phyloP scores from a whole-genome alignment of 1,140 invertebrate species.

The Himalopsyche phryganea region DNA sequence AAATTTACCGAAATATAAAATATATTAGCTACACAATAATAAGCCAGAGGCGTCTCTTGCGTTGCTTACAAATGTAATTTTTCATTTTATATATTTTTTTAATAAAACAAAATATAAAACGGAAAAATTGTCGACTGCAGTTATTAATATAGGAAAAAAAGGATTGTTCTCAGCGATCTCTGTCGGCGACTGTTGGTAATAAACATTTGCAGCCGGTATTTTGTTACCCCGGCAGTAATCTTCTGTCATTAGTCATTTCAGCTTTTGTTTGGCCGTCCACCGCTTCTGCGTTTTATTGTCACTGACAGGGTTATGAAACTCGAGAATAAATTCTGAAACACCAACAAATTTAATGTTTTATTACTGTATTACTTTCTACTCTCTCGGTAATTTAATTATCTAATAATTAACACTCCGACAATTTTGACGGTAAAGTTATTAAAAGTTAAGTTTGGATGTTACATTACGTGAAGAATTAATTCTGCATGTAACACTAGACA shows the following conservation, averaged over 20 bases:
- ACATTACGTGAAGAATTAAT: too few species aligned
- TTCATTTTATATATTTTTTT: too few species aligned
- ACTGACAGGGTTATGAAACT: slow-evolving; percentile 25
- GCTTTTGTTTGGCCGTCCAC: slow-evolving; percentile 26
- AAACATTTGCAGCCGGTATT: slow-evolving; percentile 25
- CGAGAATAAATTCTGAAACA: slow-evolving; percentile 8
- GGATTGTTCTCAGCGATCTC: slow-evolving; percentile 24
- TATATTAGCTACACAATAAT: too few species aligned
- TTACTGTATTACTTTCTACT: slow-evolving; percentile 2
- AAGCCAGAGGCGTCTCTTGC: too few species aligned
- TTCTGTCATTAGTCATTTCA: slow-evolving; percentile 33
- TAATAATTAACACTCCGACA: not conserved
- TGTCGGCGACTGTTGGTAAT: slow-evolving; percentile 29
- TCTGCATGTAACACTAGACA: too few species aligned
- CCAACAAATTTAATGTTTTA: slow-evolving; percentile 3
- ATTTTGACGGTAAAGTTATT: not conserved
- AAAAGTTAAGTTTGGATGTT: too few species aligned
- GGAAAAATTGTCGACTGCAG: slow-evolving; percentile 8
- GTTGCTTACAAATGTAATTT: too few species aligned
- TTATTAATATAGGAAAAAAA: slow-evolving; percentile 22
- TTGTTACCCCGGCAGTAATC: slow-evolving; percentile 21
- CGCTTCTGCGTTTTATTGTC: slow-evolving; percentile 32
- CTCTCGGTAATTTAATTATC: slow-evolving; percentile 20
- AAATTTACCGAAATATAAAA: too few species aligned
- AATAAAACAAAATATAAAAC: slow-evolving; percentile 8